phyloP scores from a whole-genome alignment of 92 coral and sea anemone genomes.

The Hydrozoanthus gracilis region DNA sequence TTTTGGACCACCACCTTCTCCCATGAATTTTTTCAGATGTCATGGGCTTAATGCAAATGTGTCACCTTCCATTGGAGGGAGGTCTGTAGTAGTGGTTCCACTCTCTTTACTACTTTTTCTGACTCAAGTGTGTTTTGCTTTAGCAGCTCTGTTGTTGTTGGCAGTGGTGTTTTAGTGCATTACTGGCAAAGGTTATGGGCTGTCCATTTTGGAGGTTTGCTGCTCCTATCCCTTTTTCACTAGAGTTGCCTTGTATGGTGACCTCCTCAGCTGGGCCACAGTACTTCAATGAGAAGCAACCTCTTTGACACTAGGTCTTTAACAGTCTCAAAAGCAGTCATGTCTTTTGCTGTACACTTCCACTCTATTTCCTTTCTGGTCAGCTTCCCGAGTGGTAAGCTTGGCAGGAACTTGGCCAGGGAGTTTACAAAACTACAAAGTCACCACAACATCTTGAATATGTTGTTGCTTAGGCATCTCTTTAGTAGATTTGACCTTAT shows the following conservation, averaged over 20 bases:
- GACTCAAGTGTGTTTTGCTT: slow-evolving; percentile 47
- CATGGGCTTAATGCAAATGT: slow-evolving; percentile 47
- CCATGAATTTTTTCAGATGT: slow-evolving; percentile 44
- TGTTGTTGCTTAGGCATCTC: too few relatives aligned
- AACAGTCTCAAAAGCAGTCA: too few relatives aligned
- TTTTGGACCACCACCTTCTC: not conserved
- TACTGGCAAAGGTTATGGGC: slow-evolving; percentile 66
- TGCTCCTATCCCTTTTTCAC: slow-evolving; percentile 56
- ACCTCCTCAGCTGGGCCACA: not conserved
- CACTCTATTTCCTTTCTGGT: too few relatives aligned
- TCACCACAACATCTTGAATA: too few relatives aligned
- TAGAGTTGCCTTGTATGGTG: slow-evolving; percentile 66
- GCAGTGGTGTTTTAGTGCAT: slow-evolving; percentile 63
- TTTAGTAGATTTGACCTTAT: too few relatives aligned
- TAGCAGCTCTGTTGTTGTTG: slow-evolving; percentile 61
- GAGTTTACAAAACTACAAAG: too few relatives aligned
- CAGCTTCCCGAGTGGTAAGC: too few relatives aligned
- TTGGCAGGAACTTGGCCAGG: too few relatives aligned
- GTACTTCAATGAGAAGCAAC: too few relatives aligned
- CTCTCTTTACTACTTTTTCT: slow-evolving; percentile 26
- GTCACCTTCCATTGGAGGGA: slow-evolving; percentile 11
- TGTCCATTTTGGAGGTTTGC: slow-evolving; percentile 69
- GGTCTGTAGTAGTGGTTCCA: slow-evolving; percentile 16
- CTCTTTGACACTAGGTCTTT: too few relatives aligned
- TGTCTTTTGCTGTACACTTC: too few relatives aligned